A percentile compares a stretch with the other conserved stretches of the same genome.
Evolutionary conservation across 2,113 vertebrate genomes (phyloP).

Genomic region (Urocitellus parryii): DNA sequence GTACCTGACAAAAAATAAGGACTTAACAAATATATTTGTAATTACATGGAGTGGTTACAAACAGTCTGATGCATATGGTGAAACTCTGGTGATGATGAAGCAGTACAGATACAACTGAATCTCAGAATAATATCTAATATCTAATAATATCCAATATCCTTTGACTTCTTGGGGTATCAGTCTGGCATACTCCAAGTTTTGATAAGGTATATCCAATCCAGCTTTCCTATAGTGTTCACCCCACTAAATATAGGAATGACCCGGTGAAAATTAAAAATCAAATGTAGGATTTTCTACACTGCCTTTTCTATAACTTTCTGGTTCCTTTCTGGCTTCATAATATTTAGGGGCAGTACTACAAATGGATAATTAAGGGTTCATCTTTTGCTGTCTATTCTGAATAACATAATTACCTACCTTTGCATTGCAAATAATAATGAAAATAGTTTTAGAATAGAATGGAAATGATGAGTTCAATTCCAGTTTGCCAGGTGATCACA

Average conservation of each 20-base stretch:
- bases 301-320: background rate
- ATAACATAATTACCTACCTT: background rate
- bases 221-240: background rate
- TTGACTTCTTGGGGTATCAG: background rate
- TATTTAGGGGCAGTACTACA: background rate
- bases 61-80: background rate
- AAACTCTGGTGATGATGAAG: background rate
- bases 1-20: constrained; percentile 1
- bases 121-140: background rate
- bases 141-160: background rate
- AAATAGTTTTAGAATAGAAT: background rate
- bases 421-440: background rate
- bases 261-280: constrained; percentile 48
- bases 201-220: background rate
- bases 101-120: background rate
- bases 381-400: background rate
- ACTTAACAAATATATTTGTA: background rate
- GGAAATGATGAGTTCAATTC: background rate
- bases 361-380: background rate
- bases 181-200: background rate
- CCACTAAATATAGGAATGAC: background rate
- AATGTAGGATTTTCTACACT: background rate
- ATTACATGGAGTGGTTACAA: background rate
- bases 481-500: background rate
- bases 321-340: constrained; percentile 14